A percentile compares a stretch with the other conserved stretches of the same genome.
These are phyloP conservation scores for Haliclystus octoradiatus DNA, from an alignment of 30 jellyfish, hydroid and myxozoan species.

Conservation along the genomic window DNA sequence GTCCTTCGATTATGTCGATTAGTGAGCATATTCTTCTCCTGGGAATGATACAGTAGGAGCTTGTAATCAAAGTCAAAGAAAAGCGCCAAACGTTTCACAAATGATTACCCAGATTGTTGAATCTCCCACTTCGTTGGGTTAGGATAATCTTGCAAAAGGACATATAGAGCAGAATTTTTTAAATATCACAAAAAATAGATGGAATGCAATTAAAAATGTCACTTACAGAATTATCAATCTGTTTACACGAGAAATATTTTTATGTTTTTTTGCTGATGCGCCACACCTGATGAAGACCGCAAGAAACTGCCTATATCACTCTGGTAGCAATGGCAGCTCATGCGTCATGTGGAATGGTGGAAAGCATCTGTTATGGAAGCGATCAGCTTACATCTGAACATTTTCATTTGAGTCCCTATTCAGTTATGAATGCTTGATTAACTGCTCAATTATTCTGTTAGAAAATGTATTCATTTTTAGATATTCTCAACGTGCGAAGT, in stretches of 20 bases:
- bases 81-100: no score
- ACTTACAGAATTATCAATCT: not conserved
- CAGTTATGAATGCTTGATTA: constrained; percentile 35
- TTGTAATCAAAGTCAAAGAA: no score
- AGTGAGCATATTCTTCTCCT: no score
- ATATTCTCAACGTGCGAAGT: constrained; percentile 18
- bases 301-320: constrained; percentile 39
- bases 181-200: no score
- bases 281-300: constrained; percentile 44
- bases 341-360: constrained; percentile 32
- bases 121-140: no score
- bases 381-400: constrained; percentile 15
- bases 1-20: no score
- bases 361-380: constrained; percentile 22
- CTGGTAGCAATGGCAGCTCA: constrained; percentile 11
- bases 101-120: no score
- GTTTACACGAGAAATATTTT: not conserved
- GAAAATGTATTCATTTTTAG: constrained; percentile 24
- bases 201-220: no score
- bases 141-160: no score
- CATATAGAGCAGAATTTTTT: no score
- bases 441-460: constrained; percentile 29
- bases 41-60: no score
- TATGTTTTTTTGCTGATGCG: constrained; percentile 32
- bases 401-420: constrained; percentile 11